phyloP scores from a whole-genome alignment of 2,113 vertebrate genomes.

The Antigone vipio region DNA sequence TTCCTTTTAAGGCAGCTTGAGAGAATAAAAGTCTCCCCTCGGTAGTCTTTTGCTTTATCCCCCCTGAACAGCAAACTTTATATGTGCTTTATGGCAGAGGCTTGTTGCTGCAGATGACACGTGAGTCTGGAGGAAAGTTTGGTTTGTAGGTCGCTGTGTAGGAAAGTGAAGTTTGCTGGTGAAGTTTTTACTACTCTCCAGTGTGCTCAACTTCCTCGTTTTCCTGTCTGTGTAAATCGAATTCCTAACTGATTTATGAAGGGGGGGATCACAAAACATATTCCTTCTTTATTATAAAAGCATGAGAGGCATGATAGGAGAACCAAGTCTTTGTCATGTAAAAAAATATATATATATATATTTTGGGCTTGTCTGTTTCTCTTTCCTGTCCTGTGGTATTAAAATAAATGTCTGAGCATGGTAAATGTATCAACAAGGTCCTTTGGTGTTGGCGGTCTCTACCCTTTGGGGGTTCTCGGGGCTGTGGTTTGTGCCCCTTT shows the following conservation, averaged over 20 bases:
- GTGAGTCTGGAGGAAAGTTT: constrained; percentile 58
- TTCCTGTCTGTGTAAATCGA: constrained; percentile 38
- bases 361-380: background rate
- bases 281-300: background rate
- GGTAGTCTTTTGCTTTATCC: background rate
- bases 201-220: constrained; percentile 40
- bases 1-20: constrained; percentile 47
- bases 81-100: background rate
- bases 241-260: constrained; percentile 10
- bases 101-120: constrained; percentile 37
- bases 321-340: background rate
- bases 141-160: constrained; percentile 28
- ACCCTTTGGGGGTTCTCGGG: background rate
- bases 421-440: background rate
- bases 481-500: background rate
- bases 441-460: background rate
- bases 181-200: constrained; percentile 56
- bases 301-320: background rate
- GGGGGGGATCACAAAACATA: background rate
- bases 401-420: background rate
- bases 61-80: background rate
- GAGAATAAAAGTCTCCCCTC: background rate
- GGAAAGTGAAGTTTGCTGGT: constrained; percentile 55
- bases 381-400: background rate
- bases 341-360: background rate